Conservation (phyloP, 2,888 invertebrate species). For the Eugnorisma glareosa region DNA sequence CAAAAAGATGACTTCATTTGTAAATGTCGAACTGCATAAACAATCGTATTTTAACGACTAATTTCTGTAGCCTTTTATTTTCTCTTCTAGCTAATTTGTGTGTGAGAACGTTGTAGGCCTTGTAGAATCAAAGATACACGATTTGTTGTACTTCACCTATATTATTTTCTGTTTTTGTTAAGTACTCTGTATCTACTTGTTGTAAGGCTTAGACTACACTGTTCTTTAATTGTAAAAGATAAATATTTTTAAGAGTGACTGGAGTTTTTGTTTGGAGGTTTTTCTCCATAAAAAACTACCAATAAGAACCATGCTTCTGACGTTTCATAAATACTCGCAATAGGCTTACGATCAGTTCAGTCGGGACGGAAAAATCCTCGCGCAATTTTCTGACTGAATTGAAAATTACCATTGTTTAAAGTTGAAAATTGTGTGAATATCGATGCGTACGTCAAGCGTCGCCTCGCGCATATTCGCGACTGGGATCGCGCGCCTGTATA, state of each 20-base stretch:
- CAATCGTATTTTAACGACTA: slow-evolving; percentile 11
- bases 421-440: neutral
- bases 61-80: slow-evolving; percentile 2
- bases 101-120: neutral
- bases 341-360: neutral
- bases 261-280: neutral
- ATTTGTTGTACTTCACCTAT: neutral
- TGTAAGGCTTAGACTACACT: neutral
- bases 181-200: neutral
- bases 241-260: neutral
- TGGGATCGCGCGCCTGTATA: too few relatives aligned
- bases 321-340: neutral
- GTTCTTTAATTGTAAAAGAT: neutral
- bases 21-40: slow-evolving; percentile 60
- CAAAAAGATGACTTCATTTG: slow-evolving; percentile 50
- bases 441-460: too few relatives aligned
- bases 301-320: neutral
- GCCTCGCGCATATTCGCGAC: too few relatives aligned
- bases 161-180: neutral
- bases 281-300: neutral
- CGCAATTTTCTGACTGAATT: neutral
- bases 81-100: neutral
- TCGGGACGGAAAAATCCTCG: neutral
- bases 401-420: neutral
- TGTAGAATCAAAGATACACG: neutral